Conservation (phyloP, 1,140 invertebrate species). For the Ostrea edulis region DNA sequence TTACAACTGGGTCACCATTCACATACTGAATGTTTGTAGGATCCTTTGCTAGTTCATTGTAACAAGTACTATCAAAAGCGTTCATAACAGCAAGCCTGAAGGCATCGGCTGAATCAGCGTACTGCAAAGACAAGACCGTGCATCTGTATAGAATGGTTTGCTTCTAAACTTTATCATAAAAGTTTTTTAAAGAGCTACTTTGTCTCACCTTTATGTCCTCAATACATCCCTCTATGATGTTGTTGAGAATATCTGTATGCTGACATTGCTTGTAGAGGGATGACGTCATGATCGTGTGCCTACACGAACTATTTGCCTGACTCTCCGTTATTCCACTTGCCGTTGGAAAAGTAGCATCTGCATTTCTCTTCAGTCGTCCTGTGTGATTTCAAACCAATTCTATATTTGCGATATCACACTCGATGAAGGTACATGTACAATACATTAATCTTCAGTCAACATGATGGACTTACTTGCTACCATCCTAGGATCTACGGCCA, state of each 20-base stretch:
- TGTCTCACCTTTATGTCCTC: slow-evolving; percentile 58
- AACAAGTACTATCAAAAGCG: slow-evolving; percentile 55
- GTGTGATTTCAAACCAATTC: background rate
- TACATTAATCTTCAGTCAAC: background rate
- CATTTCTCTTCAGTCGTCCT: background rate
- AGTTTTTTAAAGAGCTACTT: background rate
- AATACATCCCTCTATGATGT: slow-evolving; percentile 51
- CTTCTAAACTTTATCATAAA: too few relatives aligned
- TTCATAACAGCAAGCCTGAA: slow-evolving; percentile 55
- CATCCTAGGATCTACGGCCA: background rate
- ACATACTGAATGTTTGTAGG: slow-evolving; percentile 45
- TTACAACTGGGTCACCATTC: slow-evolving; percentile 32
- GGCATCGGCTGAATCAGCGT: slow-evolving; percentile 43
- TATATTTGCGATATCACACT: background rate
- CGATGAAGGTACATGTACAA: background rate
- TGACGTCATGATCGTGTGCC: background rate
- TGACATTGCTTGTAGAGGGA: slow-evolving; percentile 37
- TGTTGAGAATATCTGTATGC: background rate
- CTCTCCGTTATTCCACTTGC: slow-evolving; percentile 48
- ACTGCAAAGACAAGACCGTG: slow-evolving; percentile 35
- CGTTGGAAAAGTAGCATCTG: slow-evolving; percentile 35
- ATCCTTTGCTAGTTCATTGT: slow-evolving; percentile 51
- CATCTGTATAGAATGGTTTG: too few relatives aligned
- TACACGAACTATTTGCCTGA: slow-evolving; percentile 34
- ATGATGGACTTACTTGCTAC: background rate